Percentiles rank a stretch among this genome's conserved stretches.
These are phyloP conservation scores for Sialia sialis DNA, from an alignment of 2,113 vertebrate genomes.

Conservation along the genomic window DNA sequence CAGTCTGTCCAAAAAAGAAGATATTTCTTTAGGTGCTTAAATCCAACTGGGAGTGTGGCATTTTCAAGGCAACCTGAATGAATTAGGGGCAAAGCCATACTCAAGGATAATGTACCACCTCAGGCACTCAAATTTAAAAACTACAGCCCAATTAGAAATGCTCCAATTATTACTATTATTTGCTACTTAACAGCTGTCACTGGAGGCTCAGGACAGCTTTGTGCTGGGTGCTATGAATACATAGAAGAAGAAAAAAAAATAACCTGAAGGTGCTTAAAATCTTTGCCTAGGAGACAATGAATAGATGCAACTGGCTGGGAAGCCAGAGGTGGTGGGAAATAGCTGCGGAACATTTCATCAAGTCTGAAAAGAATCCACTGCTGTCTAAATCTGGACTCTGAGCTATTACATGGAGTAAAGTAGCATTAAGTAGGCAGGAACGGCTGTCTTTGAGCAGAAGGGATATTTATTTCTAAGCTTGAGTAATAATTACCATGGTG, in stretches of 20 bases:
- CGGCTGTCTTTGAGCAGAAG: background rate
- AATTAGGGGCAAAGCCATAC: background rate
- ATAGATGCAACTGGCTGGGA: background rate
- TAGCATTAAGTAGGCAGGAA: conserved; percentile 7
- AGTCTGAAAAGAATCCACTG: background rate
- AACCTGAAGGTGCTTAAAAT: background rate
- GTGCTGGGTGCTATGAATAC: background rate
- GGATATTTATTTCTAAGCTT: conserved; percentile 28
- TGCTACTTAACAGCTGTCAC: background rate
- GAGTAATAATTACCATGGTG: background rate
- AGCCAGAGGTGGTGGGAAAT: background rate
- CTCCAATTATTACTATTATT: conserved; percentile 11
- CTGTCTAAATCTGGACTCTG: conserved; percentile 19
- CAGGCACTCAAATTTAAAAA: background rate
- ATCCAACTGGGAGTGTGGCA: background rate
- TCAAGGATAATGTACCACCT: background rate
- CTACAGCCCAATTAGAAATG: background rate
- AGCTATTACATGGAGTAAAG: background rate
- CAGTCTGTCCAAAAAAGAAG: background rate
- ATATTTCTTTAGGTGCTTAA: background rate
- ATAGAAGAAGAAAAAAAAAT: background rate
- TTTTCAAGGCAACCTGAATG: background rate
- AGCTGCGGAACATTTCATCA: background rate
- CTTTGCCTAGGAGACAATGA: background rate
- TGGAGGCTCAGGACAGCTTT: conserved; percentile 18